Base-by-base conservation (phyloP, 2,113 vertebrate species). In the Tapirus terrestris region DNA sequence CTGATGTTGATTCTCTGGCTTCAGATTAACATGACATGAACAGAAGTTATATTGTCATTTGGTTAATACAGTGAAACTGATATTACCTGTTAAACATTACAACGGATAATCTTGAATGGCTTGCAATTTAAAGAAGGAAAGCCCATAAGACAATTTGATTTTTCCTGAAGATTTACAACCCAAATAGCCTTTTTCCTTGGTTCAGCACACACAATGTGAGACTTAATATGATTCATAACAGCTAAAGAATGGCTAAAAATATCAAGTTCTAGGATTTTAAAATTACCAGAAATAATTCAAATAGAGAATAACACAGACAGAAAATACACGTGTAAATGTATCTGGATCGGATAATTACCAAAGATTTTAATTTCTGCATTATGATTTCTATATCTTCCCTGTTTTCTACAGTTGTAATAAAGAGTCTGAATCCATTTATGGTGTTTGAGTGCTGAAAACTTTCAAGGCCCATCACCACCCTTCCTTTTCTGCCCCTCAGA, bases 111-210 rank as follows among this genome's bases (percentile, higher is more conserved):
- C 65, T 84, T 79, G 84, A 93, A 75, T 83, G 83, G 27, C 75
- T 94, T 95, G 23, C 58, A 81, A 12, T 89, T 96, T 96, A 77
- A 96, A 96, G 89, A 21, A 94, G 56, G 75, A 89, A 91, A 91
- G 27, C 51, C 58, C 27, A 11, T 61, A 91, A 93, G 51, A 79
- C 43, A 89, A 92, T 80, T 86, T 87, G 5, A 95, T 73, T 93
- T 89, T 89, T 77, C 56, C 82, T 72, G 70, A 85, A 96, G 94
- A 96, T 82, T 86, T 85, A 92, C 14, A 83, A n/a, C 23, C 16
- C 60, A 45, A 72, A 83, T n/a, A 45, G 13, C 31, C 65, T 31
- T 90, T 94, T 56, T n/a, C 72, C 83, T 79, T 94, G 76, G 75
- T 39, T 97, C 72, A 77, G 27, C 58, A 79, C 36, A 95, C 2